Evolutionary conservation across 2,113 vertebrate species (phyloP).

Genomic region (Rhinichthys klamathensis): DNA sequence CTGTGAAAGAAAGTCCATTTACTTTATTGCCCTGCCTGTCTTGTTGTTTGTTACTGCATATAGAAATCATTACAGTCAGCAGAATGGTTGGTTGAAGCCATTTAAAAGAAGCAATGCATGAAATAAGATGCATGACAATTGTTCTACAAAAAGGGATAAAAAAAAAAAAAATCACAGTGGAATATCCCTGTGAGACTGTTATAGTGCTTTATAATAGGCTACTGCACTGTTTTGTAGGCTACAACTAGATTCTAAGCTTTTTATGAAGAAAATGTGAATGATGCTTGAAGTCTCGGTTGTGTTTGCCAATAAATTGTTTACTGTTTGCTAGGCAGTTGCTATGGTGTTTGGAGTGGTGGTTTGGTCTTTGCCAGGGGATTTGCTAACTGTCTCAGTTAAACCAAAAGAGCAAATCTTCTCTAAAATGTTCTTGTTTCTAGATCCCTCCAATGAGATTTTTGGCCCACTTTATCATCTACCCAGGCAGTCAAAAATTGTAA

Average conservation of each 20-base stretch:
- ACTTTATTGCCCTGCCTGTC: neutral
- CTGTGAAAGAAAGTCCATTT: neutral
- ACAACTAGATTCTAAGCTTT: neutral
- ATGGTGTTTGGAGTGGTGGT: neutral
- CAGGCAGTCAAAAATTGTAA: neutral
- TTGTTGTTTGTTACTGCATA: constrained; percentile 4
- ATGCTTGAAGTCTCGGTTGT: neutral
- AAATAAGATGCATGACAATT: neutral
- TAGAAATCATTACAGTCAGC: neutral
- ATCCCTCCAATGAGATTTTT: neutral
- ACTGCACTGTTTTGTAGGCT: neutral
- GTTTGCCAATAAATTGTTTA: neutral
- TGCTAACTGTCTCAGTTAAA: neutral
- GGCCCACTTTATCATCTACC: neutral
- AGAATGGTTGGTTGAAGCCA: neutral
- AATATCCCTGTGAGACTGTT: neutral
- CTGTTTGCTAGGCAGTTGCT: neutral
- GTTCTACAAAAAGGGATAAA: constrained; percentile 3
- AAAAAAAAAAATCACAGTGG: neutral
- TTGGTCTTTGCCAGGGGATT: neutral
- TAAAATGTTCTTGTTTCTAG: neutral
- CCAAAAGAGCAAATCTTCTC: neutral
- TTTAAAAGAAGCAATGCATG: constrained; percentile 28
- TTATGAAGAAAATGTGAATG: neutral
- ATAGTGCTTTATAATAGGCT: neutral